Evolutionary conservation across 2,888 invertebrate genomes (phyloP).

Genomic region (Diaperis boleti): DNA sequence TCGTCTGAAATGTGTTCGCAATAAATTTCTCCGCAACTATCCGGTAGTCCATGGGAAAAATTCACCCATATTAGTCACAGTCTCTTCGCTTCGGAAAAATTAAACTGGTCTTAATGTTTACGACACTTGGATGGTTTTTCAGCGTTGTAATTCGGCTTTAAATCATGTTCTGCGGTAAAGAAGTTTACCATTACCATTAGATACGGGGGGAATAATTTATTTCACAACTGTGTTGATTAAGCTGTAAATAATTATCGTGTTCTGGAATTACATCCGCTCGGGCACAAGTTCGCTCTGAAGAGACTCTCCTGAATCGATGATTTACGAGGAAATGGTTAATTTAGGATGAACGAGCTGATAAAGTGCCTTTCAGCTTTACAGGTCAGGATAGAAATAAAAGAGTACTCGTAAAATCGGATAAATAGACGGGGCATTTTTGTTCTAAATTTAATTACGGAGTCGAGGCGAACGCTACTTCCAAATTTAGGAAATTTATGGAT

Average conservation of each 20-base stretch:
- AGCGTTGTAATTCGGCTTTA: conserved; percentile 7
- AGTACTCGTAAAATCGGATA: neutral
- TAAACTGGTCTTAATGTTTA: neutral
- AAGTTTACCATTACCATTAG: conserved; percentile 4
- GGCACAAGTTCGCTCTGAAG: neutral
- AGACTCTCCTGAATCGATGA: neutral
- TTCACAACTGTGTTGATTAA: conserved; percentile 12
- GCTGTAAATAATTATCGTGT: conserved; percentile 20
- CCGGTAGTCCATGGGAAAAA: conserved; percentile 5
- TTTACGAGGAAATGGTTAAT: neutral
- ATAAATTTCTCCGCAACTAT: conserved; percentile 21
- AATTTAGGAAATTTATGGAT: no score
- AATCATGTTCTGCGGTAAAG: neutral
- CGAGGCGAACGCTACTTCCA: no score
- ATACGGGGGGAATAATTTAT: conserved; percentile 9
- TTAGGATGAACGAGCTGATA: neutral
- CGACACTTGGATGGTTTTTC: conserved; percentile 6
- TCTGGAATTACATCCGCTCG: conserved; percentile 12
- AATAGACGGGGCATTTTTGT: neutral
- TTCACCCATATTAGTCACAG: neutral
- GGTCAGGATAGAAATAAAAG: no score
- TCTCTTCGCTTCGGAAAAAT: neutral
- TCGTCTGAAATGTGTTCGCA: conserved; percentile 19
- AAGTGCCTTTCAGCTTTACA: no score
- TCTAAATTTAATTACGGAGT: neutral